Conservation (phyloP, 2,113 vertebrate species). For the Nettapus auritus region DNA sequence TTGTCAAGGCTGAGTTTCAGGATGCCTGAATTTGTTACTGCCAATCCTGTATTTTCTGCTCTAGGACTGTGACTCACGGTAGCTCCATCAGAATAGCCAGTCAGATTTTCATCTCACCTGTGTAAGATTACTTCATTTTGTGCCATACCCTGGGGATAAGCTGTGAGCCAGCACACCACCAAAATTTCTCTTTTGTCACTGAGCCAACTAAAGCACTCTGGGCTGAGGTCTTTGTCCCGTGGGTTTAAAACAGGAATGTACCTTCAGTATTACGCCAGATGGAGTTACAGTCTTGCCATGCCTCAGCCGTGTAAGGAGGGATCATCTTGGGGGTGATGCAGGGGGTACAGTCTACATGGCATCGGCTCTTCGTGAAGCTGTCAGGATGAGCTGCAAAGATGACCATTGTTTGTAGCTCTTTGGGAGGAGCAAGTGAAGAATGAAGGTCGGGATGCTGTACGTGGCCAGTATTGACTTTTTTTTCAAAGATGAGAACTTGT, state of each 20-base stretch:
- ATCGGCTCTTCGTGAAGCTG: not conserved
- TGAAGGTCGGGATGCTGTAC: not conserved
- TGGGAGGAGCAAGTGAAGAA: not conserved
- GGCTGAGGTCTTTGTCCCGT: not conserved
- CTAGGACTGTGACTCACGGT: not conserved
- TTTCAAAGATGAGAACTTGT: not conserved
- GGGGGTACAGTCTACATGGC: not conserved
- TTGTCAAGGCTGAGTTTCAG: not conserved
- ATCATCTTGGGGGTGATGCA: not conserved
- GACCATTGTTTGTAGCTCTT: not conserved
- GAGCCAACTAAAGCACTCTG: not conserved
- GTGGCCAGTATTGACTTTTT: not conserved
- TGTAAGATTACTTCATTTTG: not conserved
- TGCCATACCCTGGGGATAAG: not conserved
- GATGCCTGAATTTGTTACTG: not conserved
- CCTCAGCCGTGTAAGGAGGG: not conserved
- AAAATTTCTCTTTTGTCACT: not conserved
- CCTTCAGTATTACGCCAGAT: not conserved
- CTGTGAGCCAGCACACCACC: not conserved
- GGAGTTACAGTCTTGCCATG: not conserved
- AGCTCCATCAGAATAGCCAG: not conserved
- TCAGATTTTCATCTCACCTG: not conserved
- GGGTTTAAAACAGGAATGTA: not conserved
- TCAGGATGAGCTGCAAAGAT: not conserved
- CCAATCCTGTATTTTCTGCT: not conserved